Evolutionary conservation across 2,888 invertebrate genomes (phyloP).

Genomic region (Geotrupes spiniger): DNA sequence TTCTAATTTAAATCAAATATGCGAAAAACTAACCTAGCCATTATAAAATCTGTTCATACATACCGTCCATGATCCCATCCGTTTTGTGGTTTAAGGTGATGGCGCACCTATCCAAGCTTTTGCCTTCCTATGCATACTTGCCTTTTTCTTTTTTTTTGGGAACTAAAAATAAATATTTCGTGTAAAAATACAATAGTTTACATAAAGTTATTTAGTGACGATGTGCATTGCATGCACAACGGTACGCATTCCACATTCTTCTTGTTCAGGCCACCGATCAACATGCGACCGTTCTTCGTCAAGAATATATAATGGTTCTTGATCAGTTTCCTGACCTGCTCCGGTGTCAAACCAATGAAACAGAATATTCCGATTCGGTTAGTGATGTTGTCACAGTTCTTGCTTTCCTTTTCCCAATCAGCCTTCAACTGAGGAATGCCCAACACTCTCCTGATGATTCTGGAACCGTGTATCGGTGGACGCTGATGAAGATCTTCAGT

Average conservation of each 20-base stretch:
- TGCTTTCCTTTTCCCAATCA: constrained; percentile 77
- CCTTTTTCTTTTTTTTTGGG: too few relatives aligned
- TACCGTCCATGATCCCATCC: too few relatives aligned
- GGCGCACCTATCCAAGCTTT: too few relatives aligned
- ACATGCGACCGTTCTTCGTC: constrained; percentile 97
- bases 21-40: too few relatives aligned
- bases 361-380: constrained; percentile 99
- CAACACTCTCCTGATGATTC: constrained; percentile 85
- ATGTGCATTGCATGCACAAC: constrained; percentile 87
- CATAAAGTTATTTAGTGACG: constrained; percentile 69
- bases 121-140: too few relatives aligned
- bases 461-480: constrained; percentile 91
- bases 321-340: constrained; percentile 81
- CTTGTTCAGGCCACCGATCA: constrained; percentile 93
- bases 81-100: too few relatives aligned
- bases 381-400: constrained; percentile 91
- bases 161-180: too few relatives aligned
- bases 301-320: constrained; percentile 92
- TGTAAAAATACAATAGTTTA: too few relatives aligned
- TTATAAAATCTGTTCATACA: too few relatives aligned
- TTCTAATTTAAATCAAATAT: too few relatives aligned
- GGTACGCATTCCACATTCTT: constrained; percentile 95
- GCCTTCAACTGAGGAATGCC: constrained; percentile 63
- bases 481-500: constrained; percentile 91
- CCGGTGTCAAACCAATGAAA: constrained; percentile 87